Evolutionary conservation across 30 jellyfish, hydroid and myxozoan species (phyloP).

Genomic region (Mastigias papua): DNA sequence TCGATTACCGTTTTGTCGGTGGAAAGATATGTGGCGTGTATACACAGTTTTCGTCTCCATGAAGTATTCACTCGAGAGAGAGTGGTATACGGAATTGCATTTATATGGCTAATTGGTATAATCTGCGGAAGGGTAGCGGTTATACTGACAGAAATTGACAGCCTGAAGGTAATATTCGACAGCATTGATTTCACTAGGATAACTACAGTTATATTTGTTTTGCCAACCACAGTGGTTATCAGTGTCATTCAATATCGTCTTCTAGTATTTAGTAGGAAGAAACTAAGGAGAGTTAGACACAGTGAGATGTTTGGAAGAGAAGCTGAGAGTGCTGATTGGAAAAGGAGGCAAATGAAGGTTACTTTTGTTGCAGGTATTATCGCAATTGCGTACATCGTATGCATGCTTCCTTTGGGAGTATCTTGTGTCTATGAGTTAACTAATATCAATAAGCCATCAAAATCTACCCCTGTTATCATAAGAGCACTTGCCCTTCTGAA

Average conservation of each 20-base stretch:
- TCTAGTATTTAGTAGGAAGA: background rate
- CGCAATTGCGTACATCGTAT: background rate
- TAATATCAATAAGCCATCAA: background rate
- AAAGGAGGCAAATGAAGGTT: background rate
- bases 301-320: background rate
- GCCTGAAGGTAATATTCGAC: slow-evolving; percentile 1
- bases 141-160: too few species aligned
- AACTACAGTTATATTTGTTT: background rate
- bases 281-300: background rate
- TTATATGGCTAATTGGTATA: too few species aligned
- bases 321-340: background rate
- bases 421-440: background rate
- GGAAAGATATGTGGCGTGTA: too few species aligned
- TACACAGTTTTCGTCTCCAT: too few species aligned
- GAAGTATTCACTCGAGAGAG: too few species aligned
- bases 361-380: background rate
- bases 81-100: too few species aligned
- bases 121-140: too few species aligned
- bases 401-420: background rate
- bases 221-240: background rate
- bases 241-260: background rate
- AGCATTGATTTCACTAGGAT: background rate
- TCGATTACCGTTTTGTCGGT: background rate
- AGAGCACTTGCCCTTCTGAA: background rate
- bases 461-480: background rate